A percentile compares a stretch with the other conserved stretches of the same genome.
These are phyloP conservation scores for Cyrtodaria siliqua DNA, from an alignment of 2,888 invertebrate genomes.

Conservation along the genomic window DNA sequence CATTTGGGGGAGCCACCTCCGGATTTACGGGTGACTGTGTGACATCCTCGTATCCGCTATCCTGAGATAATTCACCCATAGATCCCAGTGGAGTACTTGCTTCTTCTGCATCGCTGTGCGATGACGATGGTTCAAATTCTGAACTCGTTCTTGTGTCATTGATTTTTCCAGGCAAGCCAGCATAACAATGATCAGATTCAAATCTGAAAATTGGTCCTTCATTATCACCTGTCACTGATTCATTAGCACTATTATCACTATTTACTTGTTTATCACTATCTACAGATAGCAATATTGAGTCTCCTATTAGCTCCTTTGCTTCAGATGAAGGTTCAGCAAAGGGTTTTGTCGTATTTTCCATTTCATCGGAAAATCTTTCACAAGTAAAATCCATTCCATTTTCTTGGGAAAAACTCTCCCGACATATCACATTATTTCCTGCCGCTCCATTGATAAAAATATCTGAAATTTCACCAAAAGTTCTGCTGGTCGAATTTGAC, in stretches of 20 bases:
- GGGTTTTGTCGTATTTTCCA: neutral
- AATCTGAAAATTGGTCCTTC: conserved; percentile 45
- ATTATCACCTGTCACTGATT: conserved; percentile 23
- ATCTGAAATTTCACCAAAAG: too few species aligned
- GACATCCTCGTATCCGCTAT: conserved; percentile 69
- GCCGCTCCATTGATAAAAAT: too few species aligned
- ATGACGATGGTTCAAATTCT: conserved; percentile 20
- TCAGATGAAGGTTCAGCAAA: conserved; percentile 17
- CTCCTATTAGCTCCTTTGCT: conserved; percentile 28
- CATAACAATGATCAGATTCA: conserved; percentile 68
- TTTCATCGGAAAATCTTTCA: neutral
- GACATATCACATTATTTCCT: too few species aligned
- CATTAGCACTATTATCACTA: conserved; percentile 48
- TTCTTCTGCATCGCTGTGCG: conserved; percentile 35
- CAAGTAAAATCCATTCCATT: too few species aligned
- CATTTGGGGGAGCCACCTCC: too few species aligned
- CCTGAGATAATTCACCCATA: conserved; percentile 66
- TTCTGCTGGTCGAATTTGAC: too few species aligned
- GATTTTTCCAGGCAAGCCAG: conserved; percentile 55
- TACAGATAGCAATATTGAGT: conserved; percentile 13
- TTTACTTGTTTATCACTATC: too few species aligned
- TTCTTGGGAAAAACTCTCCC: too few species aligned
- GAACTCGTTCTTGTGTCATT: conserved; percentile 17
- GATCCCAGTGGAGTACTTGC: conserved; percentile 41
- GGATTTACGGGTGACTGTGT: conserved; percentile 51